Base-by-base conservation (phyloP, 2,113 vertebrate genomes). In the Melanerpes formicivorus region DNA sequence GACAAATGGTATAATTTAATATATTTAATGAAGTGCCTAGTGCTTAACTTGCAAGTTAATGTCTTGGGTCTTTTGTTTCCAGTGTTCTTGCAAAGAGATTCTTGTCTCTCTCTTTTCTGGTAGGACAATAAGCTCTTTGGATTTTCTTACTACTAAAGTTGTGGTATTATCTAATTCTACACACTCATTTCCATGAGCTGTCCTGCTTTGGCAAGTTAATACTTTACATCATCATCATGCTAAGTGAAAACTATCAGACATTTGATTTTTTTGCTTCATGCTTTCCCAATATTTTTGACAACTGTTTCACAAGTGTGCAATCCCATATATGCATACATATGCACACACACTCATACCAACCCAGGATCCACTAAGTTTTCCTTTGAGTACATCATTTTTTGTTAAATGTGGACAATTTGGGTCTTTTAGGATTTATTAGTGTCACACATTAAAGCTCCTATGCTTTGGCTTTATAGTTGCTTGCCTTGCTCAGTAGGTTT, bases 1-100 rank as follows among this genome's bases (percentile, higher is more conserved):
- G 90, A 96, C 42, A 93, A 91, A 95, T 77, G 42, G 18, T 81
- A 14, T 93, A 87, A 85, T 87, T 89, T 62, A 88, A 88, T 93
- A 30, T 62, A 37, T 80, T 86, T 78, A 90, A 88, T 84, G 40
- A 88, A 89, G 40, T 81, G 44, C 34, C 62, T 94, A 5, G 70
- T 40, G 62, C 54, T 64, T 83, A 78, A 84, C 54, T 94, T 94
- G 66, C 18, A 80, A 83, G 83, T 58, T 86, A 80, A 80, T 91
- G 23, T 75, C 76, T 54, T 69, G 32, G 29, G 30, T 86, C 72
- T 91, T 80, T 84, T 88, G 58, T 86, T 88, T 84, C 69, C 15
- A 5, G 22, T 62, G 54, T 42, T 88, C 85, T 69, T 54, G 58
- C 5, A 2, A 48, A 83, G 78, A 76, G 67, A 74, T 83, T 77